These are phyloP conservation scores for Biston betularia DNA, from an alignment of 2,888 invertebrate species.

Conservation along the genomic window DNA sequence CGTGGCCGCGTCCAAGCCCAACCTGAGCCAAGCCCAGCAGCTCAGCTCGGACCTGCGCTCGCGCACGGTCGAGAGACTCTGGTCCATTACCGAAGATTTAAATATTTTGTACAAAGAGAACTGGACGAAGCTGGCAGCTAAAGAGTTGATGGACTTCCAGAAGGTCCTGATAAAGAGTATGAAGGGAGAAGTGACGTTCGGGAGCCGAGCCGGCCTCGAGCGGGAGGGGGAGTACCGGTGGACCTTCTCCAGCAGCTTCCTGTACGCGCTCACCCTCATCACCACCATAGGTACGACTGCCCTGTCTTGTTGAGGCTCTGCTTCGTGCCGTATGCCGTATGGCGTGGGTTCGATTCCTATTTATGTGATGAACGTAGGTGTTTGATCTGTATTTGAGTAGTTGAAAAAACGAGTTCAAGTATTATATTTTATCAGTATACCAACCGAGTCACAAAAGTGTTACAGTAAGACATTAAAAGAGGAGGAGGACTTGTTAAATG, in stretches of 20 bases:
- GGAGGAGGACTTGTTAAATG: no score
- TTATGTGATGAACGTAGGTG: no score
- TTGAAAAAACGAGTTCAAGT: no score
- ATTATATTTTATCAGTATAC: no score
- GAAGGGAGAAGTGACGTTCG: constrained; percentile 70
- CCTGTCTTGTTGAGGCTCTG: no score
- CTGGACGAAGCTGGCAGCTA: constrained; percentile 95
- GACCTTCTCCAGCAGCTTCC: constrained; percentile 96
- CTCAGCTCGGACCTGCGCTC: constrained; percentile 87
- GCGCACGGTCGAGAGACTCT: constrained; percentile 91
- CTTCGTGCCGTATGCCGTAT: no score
- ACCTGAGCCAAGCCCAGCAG: constrained; percentile 84
- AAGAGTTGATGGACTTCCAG: constrained; percentile 94
- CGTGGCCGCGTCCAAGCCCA: constrained; percentile 88
- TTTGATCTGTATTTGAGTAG: no score
- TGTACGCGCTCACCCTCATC: constrained; percentile 97
- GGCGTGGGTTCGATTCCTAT: no score
- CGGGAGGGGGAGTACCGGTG: constrained; percentile 89
- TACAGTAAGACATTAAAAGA: no score
- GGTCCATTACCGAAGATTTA: constrained; percentile 94
- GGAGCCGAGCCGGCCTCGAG: constrained; percentile 58
- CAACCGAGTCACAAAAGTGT: no score
- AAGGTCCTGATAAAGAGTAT: constrained; percentile 85
- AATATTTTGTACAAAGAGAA: constrained; percentile 96
- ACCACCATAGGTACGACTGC: constrained; percentile 94